Percentiles rank a stretch among this genome's conserved stretches.
Evolutionary conservation across 2,113 vertebrate genomes (phyloP).

Genomic region (Forbesichthys papilliferus): DNA sequence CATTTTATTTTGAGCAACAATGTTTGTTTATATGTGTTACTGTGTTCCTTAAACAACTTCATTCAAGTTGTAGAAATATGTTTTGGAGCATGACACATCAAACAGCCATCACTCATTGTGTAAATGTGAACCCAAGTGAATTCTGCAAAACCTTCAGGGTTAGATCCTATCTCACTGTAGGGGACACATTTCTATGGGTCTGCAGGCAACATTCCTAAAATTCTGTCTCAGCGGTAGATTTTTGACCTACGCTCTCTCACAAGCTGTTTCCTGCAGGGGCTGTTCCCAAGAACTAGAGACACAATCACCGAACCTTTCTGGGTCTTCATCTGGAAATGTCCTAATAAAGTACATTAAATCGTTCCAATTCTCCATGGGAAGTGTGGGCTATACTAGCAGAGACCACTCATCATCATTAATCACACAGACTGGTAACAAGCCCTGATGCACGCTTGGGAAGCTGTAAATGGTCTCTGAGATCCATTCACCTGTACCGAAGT

Average conservation of each 20-base stretch:
- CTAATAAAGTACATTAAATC: slow-evolving; percentile 17
- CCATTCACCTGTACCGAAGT: not conserved
- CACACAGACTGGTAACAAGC: not conserved
- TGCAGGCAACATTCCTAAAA: slow-evolving; percentile 59
- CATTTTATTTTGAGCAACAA: too few species aligned
- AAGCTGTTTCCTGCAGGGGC: not conserved
- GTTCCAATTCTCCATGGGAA: slow-evolving; percentile 9
- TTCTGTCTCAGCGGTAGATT: slow-evolving; percentile 51
- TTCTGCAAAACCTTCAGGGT: slow-evolving; percentile 21
- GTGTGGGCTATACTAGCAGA: not conserved
- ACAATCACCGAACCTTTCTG: slow-evolving; percentile 21
- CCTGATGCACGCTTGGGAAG: not conserved
- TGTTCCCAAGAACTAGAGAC: slow-evolving; percentile 15
- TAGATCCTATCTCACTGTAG: slow-evolving; percentile 30
- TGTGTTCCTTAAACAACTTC: slow-evolving; percentile 3
- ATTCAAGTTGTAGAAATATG: slow-evolving; percentile 7
- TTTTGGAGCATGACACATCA: slow-evolving; percentile 8
- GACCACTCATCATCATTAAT: too few species aligned
- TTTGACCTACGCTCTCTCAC: slow-evolving; percentile 42
- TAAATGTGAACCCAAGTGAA: slow-evolving; percentile 44
- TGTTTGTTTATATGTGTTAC: not conserved
- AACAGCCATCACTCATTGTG: slow-evolving; percentile 23
- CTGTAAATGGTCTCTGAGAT: not conserved
- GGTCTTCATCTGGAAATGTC: not conserved
- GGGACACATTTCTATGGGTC: slow-evolving; percentile 35